Evolutionary conservation across 2,797 vertebrate species (phyloP).

Genomic region (Meda fulgida): DNA sequence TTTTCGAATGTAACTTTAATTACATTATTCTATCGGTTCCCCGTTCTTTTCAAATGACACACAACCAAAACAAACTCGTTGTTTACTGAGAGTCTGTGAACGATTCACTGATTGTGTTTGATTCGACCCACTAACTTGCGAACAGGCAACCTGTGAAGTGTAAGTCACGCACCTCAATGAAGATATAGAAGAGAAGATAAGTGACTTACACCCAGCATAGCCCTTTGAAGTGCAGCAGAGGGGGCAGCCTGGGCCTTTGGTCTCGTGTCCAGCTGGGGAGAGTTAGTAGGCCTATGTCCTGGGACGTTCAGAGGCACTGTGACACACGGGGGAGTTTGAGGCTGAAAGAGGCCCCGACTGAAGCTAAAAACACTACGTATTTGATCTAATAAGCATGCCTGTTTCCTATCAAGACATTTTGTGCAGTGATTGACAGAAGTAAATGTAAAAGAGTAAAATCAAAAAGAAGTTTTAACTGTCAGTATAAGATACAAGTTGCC

Average conservation of each 20-base stretch:
- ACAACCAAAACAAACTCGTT: not conserved
- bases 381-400: constrained; percentile 20
- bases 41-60: not conserved
- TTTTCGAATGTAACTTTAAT: not conserved
- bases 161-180: constrained; percentile 14
- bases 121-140: not conserved
- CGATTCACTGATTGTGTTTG: not conserved
- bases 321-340: constrained; percentile 20
- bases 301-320: constrained; percentile 14
- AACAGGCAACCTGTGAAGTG: constrained; percentile 2
- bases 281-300: constrained; percentile 34
- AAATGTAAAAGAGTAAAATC: not conserved
- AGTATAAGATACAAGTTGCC: not conserved
- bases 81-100: not conserved
- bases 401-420: constrained; percentile 43
- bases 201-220: not conserved
- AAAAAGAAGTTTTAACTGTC: not conserved
- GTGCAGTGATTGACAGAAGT: not conserved
- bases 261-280: constrained; percentile 41
- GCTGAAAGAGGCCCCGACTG: constrained; percentile 7
- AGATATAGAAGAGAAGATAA: constrained; percentile 14
- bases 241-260: not conserved
- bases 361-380: constrained; percentile 28
- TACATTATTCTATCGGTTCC: not conserved
- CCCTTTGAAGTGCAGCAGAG: constrained; percentile 29